These are phyloP conservation scores for Indri indri DNA, from an alignment of 2,113 vertebrate species.

Conservation along the genomic window DNA sequence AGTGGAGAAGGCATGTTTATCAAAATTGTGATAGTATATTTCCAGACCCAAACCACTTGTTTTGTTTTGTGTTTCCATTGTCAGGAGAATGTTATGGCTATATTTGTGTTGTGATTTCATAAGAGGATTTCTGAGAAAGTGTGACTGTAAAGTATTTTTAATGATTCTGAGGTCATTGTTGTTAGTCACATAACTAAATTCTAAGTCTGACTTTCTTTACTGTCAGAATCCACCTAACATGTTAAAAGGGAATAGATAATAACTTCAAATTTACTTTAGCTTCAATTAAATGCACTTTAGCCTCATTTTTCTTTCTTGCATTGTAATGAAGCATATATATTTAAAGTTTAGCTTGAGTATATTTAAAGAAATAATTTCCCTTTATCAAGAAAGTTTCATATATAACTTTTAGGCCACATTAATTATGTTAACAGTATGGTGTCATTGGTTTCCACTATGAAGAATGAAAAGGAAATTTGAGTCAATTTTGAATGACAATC, in stretches of 20 bases:
- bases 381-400: background rate
- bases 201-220: background rate
- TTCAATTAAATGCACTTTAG: background rate
- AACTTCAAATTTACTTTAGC: background rate
- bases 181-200: background rate
- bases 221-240: background rate
- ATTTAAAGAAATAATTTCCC: background rate
- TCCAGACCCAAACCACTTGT: background rate
- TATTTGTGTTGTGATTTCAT: background rate
- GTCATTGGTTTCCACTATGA: background rate
- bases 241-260: background rate
- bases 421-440: background rate
- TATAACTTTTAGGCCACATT: slow-evolving; percentile 12
- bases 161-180: background rate
- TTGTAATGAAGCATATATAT: background rate
- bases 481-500: background rate
- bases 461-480: background rate
- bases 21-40: background rate
- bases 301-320: background rate
- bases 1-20: background rate
- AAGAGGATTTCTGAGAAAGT: background rate
- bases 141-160: background rate
- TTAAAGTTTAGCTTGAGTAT: background rate
- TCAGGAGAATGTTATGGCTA: background rate
- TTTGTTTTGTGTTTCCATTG: background rate